These are phyloP conservation scores for Melinaea menophilus DNA, from an alignment of 2,888 invertebrate species.

Conservation along the genomic window DNA sequence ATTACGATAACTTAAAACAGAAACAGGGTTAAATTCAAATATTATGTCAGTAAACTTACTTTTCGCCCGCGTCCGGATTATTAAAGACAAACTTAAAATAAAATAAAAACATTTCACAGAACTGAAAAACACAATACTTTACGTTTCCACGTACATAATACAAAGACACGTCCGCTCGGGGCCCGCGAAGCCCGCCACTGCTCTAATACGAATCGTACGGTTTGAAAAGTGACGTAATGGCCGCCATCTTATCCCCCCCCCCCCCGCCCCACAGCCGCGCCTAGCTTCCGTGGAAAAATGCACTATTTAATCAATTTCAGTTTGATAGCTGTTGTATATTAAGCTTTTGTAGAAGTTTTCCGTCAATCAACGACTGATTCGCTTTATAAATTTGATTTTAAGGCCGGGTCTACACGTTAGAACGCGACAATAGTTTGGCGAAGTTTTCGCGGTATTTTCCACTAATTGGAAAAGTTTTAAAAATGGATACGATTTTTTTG, in stretches of 20 bases:
- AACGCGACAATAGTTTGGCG: too few species aligned
- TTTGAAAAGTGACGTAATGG: conserved; percentile 72
- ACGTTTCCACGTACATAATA: conserved; percentile 1
- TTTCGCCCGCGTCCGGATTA: conserved; percentile 40
- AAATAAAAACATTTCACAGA: conserved; percentile 40
- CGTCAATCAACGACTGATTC: background rate
- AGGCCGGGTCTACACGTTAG: too few species aligned
- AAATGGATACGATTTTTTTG: too few species aligned
- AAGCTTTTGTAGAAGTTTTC: conserved; percentile 36
- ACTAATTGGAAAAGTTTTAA: too few species aligned
- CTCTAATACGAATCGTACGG: conserved; percentile 70
- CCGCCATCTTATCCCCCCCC: conserved; percentile 66
- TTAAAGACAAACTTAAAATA: conserved; percentile 38
- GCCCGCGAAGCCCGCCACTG: conserved; percentile 62
- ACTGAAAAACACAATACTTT: conserved; percentile 43
- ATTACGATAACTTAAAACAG: conserved; percentile 9
- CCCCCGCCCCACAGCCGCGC: conserved; percentile 50
- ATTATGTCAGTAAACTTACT: conserved; percentile 57
- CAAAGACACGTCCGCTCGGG: conserved; percentile 40
- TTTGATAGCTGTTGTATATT: conserved; percentile 50
- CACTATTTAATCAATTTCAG: conserved; percentile 72
- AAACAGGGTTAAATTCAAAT: conserved; percentile 42
- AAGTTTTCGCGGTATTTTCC: background rate
- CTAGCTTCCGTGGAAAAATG: conserved; percentile 63
- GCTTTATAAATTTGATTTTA: too few species aligned